Percentiles rank a stretch among this genome's conserved stretches.
These are phyloP conservation scores for Takifugu flavidus DNA, from an alignment of 2,113 vertebrate species.

Conservation along the genomic window DNA sequence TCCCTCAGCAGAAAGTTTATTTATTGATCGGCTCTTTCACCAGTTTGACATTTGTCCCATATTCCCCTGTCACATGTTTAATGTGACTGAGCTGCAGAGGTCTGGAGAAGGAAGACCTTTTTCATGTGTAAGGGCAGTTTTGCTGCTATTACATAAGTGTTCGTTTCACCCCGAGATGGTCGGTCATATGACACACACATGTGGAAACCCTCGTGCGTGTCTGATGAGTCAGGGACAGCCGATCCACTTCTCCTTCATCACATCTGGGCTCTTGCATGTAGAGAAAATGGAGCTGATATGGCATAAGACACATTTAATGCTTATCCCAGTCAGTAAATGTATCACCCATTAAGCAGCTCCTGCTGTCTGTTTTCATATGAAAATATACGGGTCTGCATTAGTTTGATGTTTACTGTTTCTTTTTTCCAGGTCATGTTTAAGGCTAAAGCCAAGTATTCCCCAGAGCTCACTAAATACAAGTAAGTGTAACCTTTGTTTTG, in stretches of 20 bases:
- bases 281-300: neutral
- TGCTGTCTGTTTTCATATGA: too few species aligned
- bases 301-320: too few species aligned
- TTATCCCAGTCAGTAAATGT: too few species aligned
- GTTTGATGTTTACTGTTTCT: neutral
- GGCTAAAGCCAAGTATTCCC: slow-evolving; percentile 90
- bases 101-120: too few species aligned
- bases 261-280: neutral
- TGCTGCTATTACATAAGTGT: neutral
- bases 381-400: too few species aligned
- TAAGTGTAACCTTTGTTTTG: slow-evolving; percentile 60
- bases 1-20: neutral
- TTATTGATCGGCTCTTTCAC: neutral
- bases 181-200: slow-evolving; percentile 16
- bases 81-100: too few species aligned
- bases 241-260: slow-evolving; percentile 29
- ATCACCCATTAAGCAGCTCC: too few species aligned
- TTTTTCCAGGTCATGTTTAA: slow-evolving; percentile 88
- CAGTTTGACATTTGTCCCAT: too few species aligned
- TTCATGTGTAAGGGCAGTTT: too few species aligned
- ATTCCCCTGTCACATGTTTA: too few species aligned
- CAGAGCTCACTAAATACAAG: slow-evolving; percentile 96
- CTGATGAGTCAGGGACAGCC: slow-evolving; percentile 42
- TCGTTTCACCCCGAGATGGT: slow-evolving; percentile 11
- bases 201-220: slow-evolving; percentile 31